These are phyloP conservation scores for Brenthis hecate DNA, from an alignment of 2,888 invertebrate genomes.

Conservation along the genomic window DNA sequence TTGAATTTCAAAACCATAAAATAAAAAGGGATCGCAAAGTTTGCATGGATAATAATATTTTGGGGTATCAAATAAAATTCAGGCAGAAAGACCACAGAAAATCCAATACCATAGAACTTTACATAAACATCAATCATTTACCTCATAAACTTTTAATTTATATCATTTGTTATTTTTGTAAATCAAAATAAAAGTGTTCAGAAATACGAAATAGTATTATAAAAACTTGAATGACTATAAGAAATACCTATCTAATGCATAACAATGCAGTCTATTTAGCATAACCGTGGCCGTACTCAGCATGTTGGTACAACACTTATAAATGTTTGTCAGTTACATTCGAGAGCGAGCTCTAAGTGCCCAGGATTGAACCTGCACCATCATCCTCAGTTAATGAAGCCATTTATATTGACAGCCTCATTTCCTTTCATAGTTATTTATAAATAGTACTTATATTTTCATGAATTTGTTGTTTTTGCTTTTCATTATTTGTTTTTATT, in stretches of 20 bases:
- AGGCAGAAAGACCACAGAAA: too few relatives aligned
- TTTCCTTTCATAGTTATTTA: background rate
- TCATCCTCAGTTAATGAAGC: constrained; percentile 34
- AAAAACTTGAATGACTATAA: background rate
- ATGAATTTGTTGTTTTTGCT: too few relatives aligned
- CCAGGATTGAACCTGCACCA: constrained; percentile 35
- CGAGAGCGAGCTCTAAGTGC: constrained; percentile 42
- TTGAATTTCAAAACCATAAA: too few relatives aligned
- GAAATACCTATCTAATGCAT: background rate
- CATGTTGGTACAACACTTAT: constrained; percentile 46
- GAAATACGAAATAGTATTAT: background rate
- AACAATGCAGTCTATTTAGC: constrained; percentile 19
- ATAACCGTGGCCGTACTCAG: constrained; percentile 24
- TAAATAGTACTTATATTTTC: background rate
- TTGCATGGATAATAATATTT: too few relatives aligned
- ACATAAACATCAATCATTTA: too few relatives aligned
- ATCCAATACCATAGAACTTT: too few relatives aligned
- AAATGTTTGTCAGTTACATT: constrained; percentile 47
- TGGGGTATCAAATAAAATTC: too few relatives aligned
- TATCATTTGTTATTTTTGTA: too few relatives aligned
- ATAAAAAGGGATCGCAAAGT: too few relatives aligned
- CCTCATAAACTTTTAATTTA: too few relatives aligned
- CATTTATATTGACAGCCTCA: constrained; percentile 25
- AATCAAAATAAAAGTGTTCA: too few relatives aligned
- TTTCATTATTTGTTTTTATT: too few relatives aligned